Conservation (phyloP, 2,113 vertebrate species). For the Pygathrix nemaeus region DNA sequence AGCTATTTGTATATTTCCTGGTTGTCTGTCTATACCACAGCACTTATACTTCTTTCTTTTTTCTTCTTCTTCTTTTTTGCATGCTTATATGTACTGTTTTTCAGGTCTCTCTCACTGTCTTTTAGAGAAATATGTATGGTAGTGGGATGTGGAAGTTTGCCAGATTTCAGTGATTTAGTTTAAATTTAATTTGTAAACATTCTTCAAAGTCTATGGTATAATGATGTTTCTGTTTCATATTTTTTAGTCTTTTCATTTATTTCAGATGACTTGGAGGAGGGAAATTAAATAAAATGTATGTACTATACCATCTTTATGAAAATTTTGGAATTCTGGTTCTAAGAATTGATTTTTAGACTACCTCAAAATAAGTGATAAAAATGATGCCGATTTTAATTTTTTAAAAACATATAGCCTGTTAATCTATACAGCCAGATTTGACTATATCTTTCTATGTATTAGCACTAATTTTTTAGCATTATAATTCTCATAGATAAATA, state of each 20-base stretch:
- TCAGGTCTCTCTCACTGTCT: not conserved
- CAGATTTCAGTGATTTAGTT: not conserved
- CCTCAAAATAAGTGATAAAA: not conserved
- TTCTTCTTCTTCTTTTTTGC: not conserved
- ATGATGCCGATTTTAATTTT: not conserved
- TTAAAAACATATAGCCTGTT: not conserved
- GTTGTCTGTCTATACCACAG: not conserved
- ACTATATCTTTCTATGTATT: not conserved
- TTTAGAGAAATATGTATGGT: not conserved
- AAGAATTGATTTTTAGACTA: not conserved
- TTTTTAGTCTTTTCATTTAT: not conserved
- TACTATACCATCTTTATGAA: not conserved
- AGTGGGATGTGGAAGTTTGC: not conserved
- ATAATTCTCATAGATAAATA: not conserved
- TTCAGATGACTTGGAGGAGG: not conserved
- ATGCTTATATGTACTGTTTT: not conserved
- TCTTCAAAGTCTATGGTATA: not conserved
- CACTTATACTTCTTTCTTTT: not conserved
- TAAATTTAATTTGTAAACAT: not conserved
- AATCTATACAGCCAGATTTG: not conserved
- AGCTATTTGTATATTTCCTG: not conserved
- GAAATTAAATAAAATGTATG: not conserved
- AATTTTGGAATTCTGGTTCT: not conserved
- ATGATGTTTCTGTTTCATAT: not conserved
- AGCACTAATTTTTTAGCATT: not conserved